These are phyloP conservation scores for Prunella fulvescens DNA, from an alignment of 2,113 vertebrate genomes.

Conservation along the genomic window DNA sequence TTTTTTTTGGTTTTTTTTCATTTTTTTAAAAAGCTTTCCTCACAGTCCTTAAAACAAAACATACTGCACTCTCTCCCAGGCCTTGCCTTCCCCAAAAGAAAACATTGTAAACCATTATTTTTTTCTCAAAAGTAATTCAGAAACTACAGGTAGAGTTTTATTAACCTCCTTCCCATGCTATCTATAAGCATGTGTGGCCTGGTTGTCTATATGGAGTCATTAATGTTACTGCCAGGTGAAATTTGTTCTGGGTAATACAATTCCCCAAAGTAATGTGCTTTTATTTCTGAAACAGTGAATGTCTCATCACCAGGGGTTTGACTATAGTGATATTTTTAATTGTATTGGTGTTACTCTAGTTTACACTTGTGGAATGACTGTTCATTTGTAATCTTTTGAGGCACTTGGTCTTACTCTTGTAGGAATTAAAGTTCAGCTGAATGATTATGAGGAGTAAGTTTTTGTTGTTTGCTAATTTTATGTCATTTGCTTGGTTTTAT, in stretches of 20 bases:
- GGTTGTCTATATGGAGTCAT: neutral
- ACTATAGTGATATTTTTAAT: neutral
- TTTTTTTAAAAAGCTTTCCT: neutral
- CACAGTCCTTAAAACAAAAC: neutral
- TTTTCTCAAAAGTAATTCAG: neutral
- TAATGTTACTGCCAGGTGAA: neutral
- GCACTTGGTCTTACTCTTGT: neutral
- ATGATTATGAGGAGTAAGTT: neutral
- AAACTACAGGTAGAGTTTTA: neutral
- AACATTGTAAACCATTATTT: neutral
- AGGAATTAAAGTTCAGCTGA: neutral
- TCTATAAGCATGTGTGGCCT: neutral
- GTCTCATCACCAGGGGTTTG: neutral
- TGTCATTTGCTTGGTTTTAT: neutral
- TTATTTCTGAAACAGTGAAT: neutral
- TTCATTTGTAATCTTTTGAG: neutral
- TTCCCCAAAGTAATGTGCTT: neutral
- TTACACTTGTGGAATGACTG: neutral
- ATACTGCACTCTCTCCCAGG: neutral
- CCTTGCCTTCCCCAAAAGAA: neutral
- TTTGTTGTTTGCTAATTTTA: too few relatives aligned
- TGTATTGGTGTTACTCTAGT: neutral
- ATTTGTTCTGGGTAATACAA: neutral
- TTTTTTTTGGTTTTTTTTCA: neutral
- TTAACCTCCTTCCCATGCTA: neutral